phyloP scores from a whole-genome alignment of 2,797 vertebrate species.

The Stomatorhinus walkeri region DNA sequence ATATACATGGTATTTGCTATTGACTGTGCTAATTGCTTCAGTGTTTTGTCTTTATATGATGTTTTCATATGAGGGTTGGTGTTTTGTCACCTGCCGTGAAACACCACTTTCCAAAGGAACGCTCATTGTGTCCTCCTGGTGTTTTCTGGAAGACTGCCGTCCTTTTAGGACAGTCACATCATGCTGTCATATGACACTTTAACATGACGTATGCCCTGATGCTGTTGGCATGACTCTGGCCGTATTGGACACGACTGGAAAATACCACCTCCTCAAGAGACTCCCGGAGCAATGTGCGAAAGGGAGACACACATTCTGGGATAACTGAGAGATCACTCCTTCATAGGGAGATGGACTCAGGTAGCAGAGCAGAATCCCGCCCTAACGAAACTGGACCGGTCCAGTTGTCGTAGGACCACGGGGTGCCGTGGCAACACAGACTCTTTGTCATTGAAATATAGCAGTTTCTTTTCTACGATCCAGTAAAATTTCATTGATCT shows the following conservation, averaged over 20 bases:
- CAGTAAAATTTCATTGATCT: constrained; percentile 56
- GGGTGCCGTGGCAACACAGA: constrained; percentile 37
- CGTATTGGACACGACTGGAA: constrained; percentile 14
- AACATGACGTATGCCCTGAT: constrained; percentile 44
- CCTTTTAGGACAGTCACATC: constrained; percentile 39
- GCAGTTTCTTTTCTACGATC: constrained; percentile 48
- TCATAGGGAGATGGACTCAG: constrained; percentile 47
- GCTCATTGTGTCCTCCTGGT: neutral
- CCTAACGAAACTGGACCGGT: constrained; percentile 42
- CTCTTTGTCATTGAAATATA: constrained; percentile 50
- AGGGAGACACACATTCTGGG: constrained; percentile 53
- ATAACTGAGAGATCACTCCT: constrained; percentile 54
- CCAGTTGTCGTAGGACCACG: constrained; percentile 27
- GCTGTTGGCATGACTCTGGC: constrained; percentile 28
- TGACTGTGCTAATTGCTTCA: constrained; percentile 49
- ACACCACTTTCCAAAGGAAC: neutral
- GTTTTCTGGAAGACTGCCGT: constrained; percentile 26
- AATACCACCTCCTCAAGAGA: constrained; percentile 38
- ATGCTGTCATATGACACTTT: constrained; percentile 38
- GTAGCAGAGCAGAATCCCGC: constrained; percentile 43
- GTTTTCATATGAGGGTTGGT: neutral
- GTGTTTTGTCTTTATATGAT: neutral
- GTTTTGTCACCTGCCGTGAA: neutral
- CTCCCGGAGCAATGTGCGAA: constrained; percentile 65
- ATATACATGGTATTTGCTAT: constrained; percentile 54